Conservation (phyloP, 1,140 invertebrate genomes). For the Drosophila setifemur region DNA sequence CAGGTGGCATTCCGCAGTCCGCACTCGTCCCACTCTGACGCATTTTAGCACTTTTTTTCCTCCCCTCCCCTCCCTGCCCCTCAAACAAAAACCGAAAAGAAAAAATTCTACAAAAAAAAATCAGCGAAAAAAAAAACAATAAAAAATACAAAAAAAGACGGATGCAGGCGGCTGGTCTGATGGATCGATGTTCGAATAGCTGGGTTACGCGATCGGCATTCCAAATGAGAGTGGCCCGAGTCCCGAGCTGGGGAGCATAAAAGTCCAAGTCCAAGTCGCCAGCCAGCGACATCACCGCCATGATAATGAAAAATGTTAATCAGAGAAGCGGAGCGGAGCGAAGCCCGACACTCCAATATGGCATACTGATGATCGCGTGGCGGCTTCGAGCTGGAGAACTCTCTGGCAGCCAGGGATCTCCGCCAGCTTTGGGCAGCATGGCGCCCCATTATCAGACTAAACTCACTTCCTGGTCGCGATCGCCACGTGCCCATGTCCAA, state of each 20-base stretch:
- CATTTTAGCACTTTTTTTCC: slow-evolving; percentile 56
- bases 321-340: slow-evolving; percentile 26
- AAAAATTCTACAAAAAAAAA: no score
- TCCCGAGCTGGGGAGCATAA: no score
- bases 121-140: no score
- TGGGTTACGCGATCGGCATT: slow-evolving; percentile 43
- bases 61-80: not conserved
- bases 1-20: slow-evolving; percentile 53
- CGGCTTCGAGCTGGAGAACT: no score
- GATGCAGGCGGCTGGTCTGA: slow-evolving; percentile 65
- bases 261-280: not conserved
- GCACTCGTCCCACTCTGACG: slow-evolving; percentile 48
- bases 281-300: slow-evolving; percentile 35
- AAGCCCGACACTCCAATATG: not conserved
- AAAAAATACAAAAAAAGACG: no score
- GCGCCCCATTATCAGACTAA: slow-evolving; percentile 12
- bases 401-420: not conserved
- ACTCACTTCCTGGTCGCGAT: not conserved
- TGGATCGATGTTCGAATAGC: slow-evolving; percentile 19
- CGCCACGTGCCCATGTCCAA: slow-evolving; percentile 11
- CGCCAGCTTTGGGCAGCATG: not conserved
- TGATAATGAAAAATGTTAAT: slow-evolving; percentile 71
- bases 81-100: not conserved
- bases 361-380: slow-evolving; percentile 27
- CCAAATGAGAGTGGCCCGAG: slow-evolving; percentile 40